Conservation (phyloP, 2,113 vertebrate species). For the Hydrolagus affinis region DNA sequence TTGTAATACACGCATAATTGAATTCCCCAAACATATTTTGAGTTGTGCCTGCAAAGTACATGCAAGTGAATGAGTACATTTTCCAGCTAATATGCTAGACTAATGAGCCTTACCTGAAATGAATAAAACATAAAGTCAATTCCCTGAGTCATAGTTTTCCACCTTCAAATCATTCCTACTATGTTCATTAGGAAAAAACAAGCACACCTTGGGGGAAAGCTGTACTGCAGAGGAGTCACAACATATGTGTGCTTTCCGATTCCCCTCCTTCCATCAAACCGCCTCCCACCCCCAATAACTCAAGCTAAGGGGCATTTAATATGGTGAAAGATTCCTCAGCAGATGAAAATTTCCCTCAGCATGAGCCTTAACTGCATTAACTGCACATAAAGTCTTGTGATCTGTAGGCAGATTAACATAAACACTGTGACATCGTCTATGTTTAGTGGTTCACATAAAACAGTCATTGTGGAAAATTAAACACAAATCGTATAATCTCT, state of each 20-base stretch:
- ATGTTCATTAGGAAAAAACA: neutral
- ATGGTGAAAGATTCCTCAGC: neutral
- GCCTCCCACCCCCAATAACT: neutral
- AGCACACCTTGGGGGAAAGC: neutral
- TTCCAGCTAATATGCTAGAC: neutral
- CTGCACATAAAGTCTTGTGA: neutral
- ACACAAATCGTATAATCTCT: neutral
- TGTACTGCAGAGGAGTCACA: neutral
- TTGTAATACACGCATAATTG: neutral
- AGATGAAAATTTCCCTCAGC: neutral
- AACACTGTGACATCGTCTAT: too few species aligned
- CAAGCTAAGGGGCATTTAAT: neutral
- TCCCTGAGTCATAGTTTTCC: neutral
- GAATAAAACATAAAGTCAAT: neutral
- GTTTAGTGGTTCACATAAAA: too few species aligned
- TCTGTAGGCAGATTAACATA: neutral
- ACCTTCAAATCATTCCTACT: neutral
- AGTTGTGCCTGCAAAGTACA: neutral
- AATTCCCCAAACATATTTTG: slow-evolving; percentile 10
- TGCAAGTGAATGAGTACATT: neutral
- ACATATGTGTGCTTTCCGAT: neutral
- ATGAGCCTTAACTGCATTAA: neutral
- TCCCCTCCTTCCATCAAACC: neutral
- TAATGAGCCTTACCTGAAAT: slow-evolving; percentile 10
- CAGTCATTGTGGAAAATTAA: too few species aligned